Evolutionary conservation across 2,797 vertebrate genomes (phyloP).

Genomic region (Furcifer pardalis): DNA sequence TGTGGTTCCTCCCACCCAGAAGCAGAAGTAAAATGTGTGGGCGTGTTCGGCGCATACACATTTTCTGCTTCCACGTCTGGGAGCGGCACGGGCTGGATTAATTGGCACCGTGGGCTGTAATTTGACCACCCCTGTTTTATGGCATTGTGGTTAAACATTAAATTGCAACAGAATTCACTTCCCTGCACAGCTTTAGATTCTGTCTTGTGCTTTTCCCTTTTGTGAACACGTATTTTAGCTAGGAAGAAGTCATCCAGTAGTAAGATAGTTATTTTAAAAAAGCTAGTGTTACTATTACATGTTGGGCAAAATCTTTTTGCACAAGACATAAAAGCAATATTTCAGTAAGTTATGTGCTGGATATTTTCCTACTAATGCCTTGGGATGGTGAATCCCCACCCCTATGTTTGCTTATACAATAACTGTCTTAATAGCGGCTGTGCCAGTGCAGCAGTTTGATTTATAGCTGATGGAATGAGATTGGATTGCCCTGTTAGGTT

Average conservation of each 20-base stretch:
- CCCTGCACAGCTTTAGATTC: constrained; percentile 25
- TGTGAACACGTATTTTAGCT: constrained; percentile 8
- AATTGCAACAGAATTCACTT: constrained; percentile 12
- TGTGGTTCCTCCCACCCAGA: too few species aligned
- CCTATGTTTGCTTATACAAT: constrained; percentile 12
- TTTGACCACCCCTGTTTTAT: too few species aligned
- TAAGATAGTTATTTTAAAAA: neutral
- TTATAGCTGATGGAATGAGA: constrained; percentile 9
- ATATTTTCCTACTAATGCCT: constrained; percentile 1
- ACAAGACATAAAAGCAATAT: neutral
- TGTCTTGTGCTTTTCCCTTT: constrained; percentile 14
- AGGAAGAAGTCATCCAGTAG: neutral
- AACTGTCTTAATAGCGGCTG: constrained; percentile 4
- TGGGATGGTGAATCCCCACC: neutral
- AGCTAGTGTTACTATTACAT: neutral
- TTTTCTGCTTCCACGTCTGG: too few species aligned
- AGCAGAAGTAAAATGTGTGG: too few species aligned
- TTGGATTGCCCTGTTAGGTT: neutral
- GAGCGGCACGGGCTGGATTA: too few species aligned
- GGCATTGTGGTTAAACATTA: neutral
- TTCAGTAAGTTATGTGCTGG: neutral
- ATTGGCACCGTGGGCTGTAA: too few species aligned
- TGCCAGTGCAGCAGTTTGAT: constrained; percentile 2
- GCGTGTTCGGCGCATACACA: too few species aligned
- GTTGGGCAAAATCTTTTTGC: neutral